These are phyloP conservation scores for Lampris megalopsis DNA, from an alignment of 2,113 vertebrate species.

Conservation along the genomic window DNA sequence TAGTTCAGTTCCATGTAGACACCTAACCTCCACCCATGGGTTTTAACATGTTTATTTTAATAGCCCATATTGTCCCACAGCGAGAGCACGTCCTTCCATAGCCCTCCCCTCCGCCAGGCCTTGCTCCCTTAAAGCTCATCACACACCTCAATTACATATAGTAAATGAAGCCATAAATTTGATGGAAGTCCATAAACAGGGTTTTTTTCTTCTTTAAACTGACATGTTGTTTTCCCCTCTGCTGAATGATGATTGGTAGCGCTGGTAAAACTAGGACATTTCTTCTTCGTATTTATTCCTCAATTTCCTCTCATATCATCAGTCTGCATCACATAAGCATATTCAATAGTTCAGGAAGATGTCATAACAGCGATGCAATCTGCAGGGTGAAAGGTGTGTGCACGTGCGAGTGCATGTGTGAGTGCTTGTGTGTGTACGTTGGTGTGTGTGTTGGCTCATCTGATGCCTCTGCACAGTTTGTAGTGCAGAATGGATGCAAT, in stretches of 20 bases:
- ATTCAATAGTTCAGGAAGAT: slow-evolving; percentile 61
- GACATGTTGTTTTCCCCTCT: slow-evolving; percentile 52
- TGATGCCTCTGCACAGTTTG: slow-evolving; percentile 54
- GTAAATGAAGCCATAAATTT: slow-evolving; percentile 71
- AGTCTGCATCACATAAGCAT: slow-evolving; percentile 46
- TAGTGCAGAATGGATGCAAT: slow-evolving; percentile 73
- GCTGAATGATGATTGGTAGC: slow-evolving; percentile 57
- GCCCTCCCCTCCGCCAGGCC: slow-evolving; percentile 34
- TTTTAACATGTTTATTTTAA: slow-evolving; percentile 40
- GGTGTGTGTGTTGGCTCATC: slow-evolving; percentile 19
- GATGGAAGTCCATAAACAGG: slow-evolving; percentile 69
- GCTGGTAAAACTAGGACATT: slow-evolving; percentile 41
- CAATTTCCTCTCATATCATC: slow-evolving; percentile 65
- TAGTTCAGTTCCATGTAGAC: slow-evolving; percentile 33
- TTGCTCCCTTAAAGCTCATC: slow-evolving; percentile 60
- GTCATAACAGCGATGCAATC: slow-evolving; percentile 51
- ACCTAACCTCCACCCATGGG: not conserved
- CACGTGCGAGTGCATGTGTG: not conserved
- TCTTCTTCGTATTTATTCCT: slow-evolving; percentile 60
- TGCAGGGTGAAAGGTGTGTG: slow-evolving; percentile 37
- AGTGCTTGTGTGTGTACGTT: not conserved
- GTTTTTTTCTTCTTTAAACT: slow-evolving; percentile 52
- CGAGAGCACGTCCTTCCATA: slow-evolving; percentile 19
- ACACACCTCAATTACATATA: slow-evolving; percentile 64
- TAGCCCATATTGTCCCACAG: slow-evolving; percentile 29